Conservation (phyloP, 2,113 vertebrate species). For the Lophura nycthemera region DNA sequence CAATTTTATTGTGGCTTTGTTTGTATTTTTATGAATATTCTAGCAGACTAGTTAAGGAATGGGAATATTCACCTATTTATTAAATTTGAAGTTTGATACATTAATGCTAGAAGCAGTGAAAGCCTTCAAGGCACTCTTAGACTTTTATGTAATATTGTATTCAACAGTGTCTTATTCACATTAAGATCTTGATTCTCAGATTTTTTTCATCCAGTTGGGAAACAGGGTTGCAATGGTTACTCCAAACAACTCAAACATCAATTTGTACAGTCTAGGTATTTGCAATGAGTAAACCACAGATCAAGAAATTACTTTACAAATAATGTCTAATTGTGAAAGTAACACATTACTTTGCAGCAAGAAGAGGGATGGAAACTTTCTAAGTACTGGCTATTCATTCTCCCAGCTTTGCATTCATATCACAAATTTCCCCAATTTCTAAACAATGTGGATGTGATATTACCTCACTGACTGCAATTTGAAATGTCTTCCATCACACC, state of each 20-base stretch:
- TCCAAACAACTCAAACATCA: not conserved
- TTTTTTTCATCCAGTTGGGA: not conserved
- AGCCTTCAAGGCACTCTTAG: not conserved
- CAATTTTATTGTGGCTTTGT: not conserved
- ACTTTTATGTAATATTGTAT: not conserved
- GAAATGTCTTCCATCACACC: not conserved
- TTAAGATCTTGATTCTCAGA: not conserved
- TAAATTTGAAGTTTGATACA: not conserved
- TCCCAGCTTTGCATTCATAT: not conserved
- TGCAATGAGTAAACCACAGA: not conserved
- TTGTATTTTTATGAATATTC: not conserved
- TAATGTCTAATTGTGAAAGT: not conserved
- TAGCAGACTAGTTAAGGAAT: not conserved
- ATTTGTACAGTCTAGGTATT: not conserved
- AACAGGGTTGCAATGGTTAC: not conserved
- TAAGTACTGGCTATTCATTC: not conserved
- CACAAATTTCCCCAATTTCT: not conserved
- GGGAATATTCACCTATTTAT: not conserved
- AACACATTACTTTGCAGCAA: not conserved
- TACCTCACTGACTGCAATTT: not conserved
- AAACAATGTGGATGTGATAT: not conserved
- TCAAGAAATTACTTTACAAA: not conserved
- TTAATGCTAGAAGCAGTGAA: not conserved
- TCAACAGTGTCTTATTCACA: not conserved
- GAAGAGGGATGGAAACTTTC: not conserved